Evolutionary conservation across 2,888 invertebrate species (phyloP).

Genomic region (Cephus nigrinus): DNA sequence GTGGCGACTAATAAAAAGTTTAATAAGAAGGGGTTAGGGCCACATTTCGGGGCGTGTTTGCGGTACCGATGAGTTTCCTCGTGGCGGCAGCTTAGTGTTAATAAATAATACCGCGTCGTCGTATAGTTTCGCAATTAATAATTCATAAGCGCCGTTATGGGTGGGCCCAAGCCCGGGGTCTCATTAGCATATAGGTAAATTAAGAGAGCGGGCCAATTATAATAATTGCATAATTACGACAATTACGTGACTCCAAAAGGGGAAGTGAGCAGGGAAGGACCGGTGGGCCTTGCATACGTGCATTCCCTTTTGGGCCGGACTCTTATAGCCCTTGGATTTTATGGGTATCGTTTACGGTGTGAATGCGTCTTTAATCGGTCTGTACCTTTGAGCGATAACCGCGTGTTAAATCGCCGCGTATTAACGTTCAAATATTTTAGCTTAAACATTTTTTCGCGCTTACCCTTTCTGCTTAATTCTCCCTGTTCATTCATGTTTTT

Average conservation of each 20-base stretch:
- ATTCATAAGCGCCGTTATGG: slow-evolving; percentile 50
- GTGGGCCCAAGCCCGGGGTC: slow-evolving; percentile 33
- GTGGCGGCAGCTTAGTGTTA: slow-evolving; percentile 18
- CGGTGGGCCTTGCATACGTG: not conserved
- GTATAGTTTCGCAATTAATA: slow-evolving; percentile 48
- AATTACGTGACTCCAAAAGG: slow-evolving; percentile 28
- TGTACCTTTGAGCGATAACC: not conserved
- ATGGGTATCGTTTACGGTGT: not conserved
- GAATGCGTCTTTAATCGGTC: not conserved
- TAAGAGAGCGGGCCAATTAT: slow-evolving; percentile 46
- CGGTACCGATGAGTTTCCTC: not conserved
- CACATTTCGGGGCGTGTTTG: not conserved
- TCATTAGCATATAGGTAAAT: slow-evolving; percentile 49
- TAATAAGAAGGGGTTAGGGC: not conserved
- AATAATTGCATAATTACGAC: slow-evolving; percentile 50
- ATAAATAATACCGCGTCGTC: slow-evolving; percentile 40
- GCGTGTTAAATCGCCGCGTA: not conserved
- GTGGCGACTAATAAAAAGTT: not conserved
- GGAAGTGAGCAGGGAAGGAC: not conserved
- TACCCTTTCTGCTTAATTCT: not conserved
- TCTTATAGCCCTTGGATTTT: not conserved
- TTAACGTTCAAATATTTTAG: not conserved
- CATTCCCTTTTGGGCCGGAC: not conserved
- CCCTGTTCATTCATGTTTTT: not conserved
- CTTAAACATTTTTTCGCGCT: not conserved